Base-by-base conservation (phyloP, 1,140 invertebrate species). In the Melipona quadrifasciata region DNA sequence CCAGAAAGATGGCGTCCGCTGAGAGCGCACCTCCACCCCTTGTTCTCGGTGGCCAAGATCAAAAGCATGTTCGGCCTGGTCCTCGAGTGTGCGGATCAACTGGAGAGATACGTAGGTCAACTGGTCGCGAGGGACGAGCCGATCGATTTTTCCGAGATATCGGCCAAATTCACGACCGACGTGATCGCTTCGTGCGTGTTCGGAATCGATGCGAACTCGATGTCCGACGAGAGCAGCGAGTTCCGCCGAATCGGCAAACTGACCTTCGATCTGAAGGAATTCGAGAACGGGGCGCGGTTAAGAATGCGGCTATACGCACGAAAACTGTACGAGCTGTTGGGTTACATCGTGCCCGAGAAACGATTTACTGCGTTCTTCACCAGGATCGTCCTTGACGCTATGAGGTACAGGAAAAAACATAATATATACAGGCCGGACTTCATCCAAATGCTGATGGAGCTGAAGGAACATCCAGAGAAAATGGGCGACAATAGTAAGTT, bases 361-460 rank as follows among this genome's bases (percentile, higher is more conserved):
- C 21, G 17, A 34, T 0, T 24, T 10, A 21, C 51, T 24, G 5
- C 53, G 24, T 75, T 61, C 16, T 76, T 76, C 4, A 57, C 34
- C 1, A 61, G 39, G 1, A 14, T 76, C 5, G 14, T 53, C 14
- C 1, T 6, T 8, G 51, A 55, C 8, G n/a, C 51, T 21, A 53
- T 68, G 0, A 79, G 47, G 8, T 61, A 76, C 16, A 61, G 74
- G 3, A 39, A 58, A 39, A 34, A 61, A 8, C 39, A 76, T 61
- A 76, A 76, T 8, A 5, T 76, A 5, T 2, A 1, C 21, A 76
- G 34, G 16, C 55, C 74, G 1, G 74, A 76, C 24, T 58, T 76
- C 93, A 95, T 96, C 88, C 95, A 96, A 79, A 88, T 96, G 31
- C 82, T 96, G 17, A 95, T 95, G n/a, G 94, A 75, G 86, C 96